Percentiles rank a stretch among this genome's conserved stretches.
These are phyloP conservation scores for Heliconius aoede DNA, from an alignment of 2,888 invertebrate species.

Conservation along the genomic window DNA sequence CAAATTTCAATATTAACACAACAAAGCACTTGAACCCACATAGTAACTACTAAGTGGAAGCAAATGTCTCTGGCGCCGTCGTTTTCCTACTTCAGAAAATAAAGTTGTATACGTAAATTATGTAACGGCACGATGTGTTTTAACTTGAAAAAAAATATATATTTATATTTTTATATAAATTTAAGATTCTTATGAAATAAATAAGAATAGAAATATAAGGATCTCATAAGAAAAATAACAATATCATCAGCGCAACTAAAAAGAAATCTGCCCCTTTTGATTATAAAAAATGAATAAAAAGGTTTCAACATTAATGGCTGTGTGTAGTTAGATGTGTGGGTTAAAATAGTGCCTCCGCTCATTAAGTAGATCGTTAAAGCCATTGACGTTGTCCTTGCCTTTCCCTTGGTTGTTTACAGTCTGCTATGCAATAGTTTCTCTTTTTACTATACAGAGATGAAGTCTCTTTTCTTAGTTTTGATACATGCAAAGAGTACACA, in stretches of 20 bases:
- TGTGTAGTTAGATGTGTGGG: slow-evolving; percentile 39
- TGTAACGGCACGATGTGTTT: slow-evolving; percentile 60
- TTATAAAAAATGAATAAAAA: slow-evolving; percentile 45
- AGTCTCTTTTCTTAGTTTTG: slow-evolving; percentile 39
- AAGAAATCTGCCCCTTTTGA: slow-evolving; percentile 37
- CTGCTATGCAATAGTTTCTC: slow-evolving; percentile 41
- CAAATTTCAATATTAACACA: slow-evolving; percentile 23
- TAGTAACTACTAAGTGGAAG: slow-evolving; percentile 76
- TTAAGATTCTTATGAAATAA: neutral
- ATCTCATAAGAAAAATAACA: neutral
- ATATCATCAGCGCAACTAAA: slow-evolving; percentile 22
- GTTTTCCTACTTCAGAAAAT: slow-evolving; percentile 51
- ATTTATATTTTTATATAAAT: slow-evolving; percentile 4
- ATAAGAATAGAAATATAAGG: neutral
- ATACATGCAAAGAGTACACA: slow-evolving; percentile 32
- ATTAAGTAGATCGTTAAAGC: slow-evolving; percentile 51
- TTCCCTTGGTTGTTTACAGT: slow-evolving; percentile 47
- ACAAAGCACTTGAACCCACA: slow-evolving; percentile 32
- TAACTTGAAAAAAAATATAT: slow-evolving; percentile 14
- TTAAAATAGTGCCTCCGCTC: slow-evolving; percentile 48
- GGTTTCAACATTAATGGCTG: slow-evolving; percentile 46
- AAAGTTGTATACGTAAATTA: slow-evolving; percentile 73
- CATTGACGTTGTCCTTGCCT: slow-evolving; percentile 46
- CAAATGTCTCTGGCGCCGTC: slow-evolving; percentile 56
- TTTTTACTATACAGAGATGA: slow-evolving; percentile 37